These are phyloP conservation scores for Branchinecta lynchi DNA, from an alignment of 1,140 invertebrate genomes.

Conservation along the genomic window DNA sequence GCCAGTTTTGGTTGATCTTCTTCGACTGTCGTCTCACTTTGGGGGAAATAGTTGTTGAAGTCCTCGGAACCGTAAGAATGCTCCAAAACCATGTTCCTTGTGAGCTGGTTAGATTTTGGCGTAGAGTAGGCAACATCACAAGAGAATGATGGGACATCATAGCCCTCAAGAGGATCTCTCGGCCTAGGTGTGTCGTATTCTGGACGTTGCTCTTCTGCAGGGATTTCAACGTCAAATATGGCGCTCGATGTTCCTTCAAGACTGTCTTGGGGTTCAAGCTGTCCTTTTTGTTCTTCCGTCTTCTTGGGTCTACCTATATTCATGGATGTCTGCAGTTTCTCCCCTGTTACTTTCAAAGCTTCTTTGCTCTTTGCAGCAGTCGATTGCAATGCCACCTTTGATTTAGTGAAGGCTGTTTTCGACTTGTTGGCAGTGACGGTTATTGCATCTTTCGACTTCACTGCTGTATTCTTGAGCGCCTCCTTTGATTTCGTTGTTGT, in stretches of 20 bases:
- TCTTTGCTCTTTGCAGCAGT: slow-evolving; percentile 1
- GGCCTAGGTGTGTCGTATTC: background rate
- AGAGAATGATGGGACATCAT: background rate
- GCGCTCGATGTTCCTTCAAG: background rate
- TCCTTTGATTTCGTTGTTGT: background rate
- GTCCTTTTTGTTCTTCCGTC: background rate
- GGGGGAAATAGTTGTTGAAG: background rate
- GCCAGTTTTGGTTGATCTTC: background rate
- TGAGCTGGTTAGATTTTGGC: background rate
- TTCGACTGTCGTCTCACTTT: background rate
- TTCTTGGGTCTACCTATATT: background rate
- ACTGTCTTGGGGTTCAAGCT: background rate
- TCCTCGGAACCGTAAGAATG: background rate
- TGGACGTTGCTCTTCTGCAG: background rate
- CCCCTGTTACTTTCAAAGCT: background rate
- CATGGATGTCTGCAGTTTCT: background rate
- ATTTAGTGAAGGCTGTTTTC: background rate
- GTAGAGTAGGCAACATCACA: background rate
- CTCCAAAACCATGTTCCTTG: background rate
- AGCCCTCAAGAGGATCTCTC: background rate
- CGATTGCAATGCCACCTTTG: background rate
- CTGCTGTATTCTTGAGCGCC: background rate
- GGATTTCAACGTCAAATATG: background rate
- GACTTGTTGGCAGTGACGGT: background rate
- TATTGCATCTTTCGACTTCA: background rate